Conservation (phyloP, 2,888 invertebrate species). For the Pristionchus entomophagus region DNA sequence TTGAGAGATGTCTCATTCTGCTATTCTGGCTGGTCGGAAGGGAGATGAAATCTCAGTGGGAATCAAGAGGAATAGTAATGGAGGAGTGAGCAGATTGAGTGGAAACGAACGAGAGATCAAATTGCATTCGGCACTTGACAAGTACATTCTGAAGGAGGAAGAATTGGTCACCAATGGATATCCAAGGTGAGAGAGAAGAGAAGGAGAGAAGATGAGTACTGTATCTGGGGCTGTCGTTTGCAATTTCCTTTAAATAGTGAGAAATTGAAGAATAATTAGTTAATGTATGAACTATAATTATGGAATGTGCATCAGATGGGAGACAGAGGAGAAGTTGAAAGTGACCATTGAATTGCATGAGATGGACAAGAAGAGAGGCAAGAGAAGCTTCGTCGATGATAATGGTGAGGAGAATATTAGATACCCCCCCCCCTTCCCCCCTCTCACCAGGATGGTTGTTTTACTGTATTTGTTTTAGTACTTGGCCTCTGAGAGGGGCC, state of each 20-base stretch:
- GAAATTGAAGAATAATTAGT: too few relatives aligned
- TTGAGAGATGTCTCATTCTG: conserved; percentile 45
- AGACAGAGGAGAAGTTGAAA: conserved; percentile 4
- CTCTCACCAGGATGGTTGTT: too few relatives aligned
- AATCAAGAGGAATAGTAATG: conserved; percentile 15
- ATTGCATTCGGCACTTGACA: conserved; percentile 55
- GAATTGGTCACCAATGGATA: conserved; percentile 55
- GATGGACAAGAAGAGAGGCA: conserved; percentile 43
- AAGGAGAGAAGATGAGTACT: background rate
- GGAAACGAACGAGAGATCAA: conserved; percentile 46
- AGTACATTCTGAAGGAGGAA: conserved; percentile 58
- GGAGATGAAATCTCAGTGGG: conserved; percentile 40
- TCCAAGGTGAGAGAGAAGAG: conserved; percentile 11
- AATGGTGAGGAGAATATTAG: conserved; percentile 18
- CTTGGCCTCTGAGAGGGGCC: too few relatives aligned
- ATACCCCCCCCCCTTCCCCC: background rate
- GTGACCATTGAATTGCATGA: conserved; percentile 42
- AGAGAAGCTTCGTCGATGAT: conserved; percentile 41
- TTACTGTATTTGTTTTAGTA: too few relatives aligned
- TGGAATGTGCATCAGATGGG: conserved; percentile 36
- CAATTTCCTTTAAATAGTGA: too few relatives aligned
- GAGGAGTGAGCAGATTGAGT: background rate
- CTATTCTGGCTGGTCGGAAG: conserved; percentile 41
- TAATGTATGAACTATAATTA: too few relatives aligned
- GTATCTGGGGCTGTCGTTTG: too few relatives aligned